A percentile compares a stretch with the other conserved stretches of the same genome.
Conservation (phyloP, 2,113 vertebrate genomes). For the Rhagologus leucostigma region DNA sequence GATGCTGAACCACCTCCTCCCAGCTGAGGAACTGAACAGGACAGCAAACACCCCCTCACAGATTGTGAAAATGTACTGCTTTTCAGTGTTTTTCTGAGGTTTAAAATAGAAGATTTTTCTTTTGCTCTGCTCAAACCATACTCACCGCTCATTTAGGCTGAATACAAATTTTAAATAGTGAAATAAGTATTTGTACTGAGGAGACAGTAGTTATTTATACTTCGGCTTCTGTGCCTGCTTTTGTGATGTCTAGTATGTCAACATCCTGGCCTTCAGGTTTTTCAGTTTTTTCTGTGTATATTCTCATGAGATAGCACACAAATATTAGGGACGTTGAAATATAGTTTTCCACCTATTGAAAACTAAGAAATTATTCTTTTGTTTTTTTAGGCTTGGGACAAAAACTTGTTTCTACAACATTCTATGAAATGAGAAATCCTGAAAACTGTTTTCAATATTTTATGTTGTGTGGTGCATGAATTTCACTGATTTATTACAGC, state of each 20-base stretch:
- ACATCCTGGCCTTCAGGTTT: neutral
- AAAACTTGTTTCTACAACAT: neutral
- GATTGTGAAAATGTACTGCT: neutral
- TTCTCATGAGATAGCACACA: neutral
- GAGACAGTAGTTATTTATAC: neutral
- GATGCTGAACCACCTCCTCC: neutral
- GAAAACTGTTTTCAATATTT: neutral
- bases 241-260: neutral
- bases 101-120: neutral
- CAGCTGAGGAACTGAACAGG: neutral
- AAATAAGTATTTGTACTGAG: neutral
- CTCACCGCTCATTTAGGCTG: rapidly evolving
- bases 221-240: neutral
- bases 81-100: neutral
- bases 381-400: neutral
- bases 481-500: neutral
- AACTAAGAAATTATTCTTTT: neutral
- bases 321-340: neutral
- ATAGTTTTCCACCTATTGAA: neutral
- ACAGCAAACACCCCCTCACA: neutral
- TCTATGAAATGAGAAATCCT: neutral
- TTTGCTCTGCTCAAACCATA: neutral
- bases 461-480: neutral
- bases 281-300: neutral
- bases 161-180: neutral